Percentiles rank a stretch among this genome's conserved stretches.
Conservation (phyloP, 2,888 invertebrate genomes). For the Drosophila neutralis region DNA sequence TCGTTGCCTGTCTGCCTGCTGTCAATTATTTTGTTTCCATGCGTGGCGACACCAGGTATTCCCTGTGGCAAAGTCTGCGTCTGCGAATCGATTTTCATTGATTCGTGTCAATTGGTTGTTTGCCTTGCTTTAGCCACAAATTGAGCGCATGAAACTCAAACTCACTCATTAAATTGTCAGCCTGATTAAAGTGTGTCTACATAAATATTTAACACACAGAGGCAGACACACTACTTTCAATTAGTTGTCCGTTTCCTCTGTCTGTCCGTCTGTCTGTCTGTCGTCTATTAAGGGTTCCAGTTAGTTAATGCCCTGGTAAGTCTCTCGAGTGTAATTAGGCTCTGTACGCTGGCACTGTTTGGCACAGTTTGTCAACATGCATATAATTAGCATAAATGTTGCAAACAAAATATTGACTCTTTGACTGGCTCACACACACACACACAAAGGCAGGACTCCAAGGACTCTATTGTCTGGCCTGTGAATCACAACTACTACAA, state of each 20-base stretch:
- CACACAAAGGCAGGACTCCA: constrained; percentile 19
- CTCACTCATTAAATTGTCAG: constrained; percentile 27
- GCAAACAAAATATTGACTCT: constrained; percentile 74
- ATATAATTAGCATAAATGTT: constrained; percentile 77
- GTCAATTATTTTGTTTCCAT: constrained; percentile 73
- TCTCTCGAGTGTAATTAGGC: constrained; percentile 71
- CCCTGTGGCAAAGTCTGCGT: background rate
- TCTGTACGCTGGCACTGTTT: constrained; percentile 62
- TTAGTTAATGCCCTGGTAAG: constrained; percentile 45
- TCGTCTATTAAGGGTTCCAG: constrained; percentile 5
- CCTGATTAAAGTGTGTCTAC: constrained; percentile 5
- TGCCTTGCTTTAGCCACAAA: constrained; percentile 59
- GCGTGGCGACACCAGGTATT: constrained; percentile 45
- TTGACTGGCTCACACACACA: constrained; percentile 44
- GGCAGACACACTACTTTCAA: background rate
- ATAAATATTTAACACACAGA: background rate
- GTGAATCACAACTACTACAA: constrained; percentile 19
- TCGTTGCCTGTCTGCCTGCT: constrained; percentile 56
- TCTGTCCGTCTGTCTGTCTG: background rate
- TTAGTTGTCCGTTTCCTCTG: background rate
- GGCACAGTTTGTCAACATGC: constrained; percentile 67
- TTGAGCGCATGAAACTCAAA: constrained; percentile 65
- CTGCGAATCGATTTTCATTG: constrained; percentile 49
- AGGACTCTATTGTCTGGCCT: background rate
- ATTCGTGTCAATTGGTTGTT: constrained; percentile 68